phyloP scores from a whole-genome alignment of 2,888 invertebrate genomes.

The Hirtodrosophila alboralis region DNA sequence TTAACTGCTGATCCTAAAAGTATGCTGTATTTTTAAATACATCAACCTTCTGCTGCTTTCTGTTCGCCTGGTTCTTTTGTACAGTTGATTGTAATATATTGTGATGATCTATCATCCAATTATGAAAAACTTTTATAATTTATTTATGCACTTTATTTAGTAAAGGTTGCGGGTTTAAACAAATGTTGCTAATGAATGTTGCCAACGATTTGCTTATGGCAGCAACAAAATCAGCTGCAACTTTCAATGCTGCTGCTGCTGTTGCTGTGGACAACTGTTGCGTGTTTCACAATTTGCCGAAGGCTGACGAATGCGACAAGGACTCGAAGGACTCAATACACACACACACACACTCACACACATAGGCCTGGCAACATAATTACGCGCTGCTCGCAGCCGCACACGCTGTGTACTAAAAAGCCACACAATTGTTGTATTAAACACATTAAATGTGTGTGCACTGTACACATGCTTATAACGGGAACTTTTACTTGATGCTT shows the following conservation, averaged over 20 bases:
- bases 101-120: too few relatives aligned
- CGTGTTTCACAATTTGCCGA: constrained; percentile 49
- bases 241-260: constrained; percentile 36
- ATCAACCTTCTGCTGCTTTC: too few relatives aligned
- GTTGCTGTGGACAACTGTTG: constrained; percentile 64
- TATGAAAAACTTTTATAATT: too few relatives aligned
- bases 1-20: too few relatives aligned
- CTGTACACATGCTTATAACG: constrained; percentile 50
- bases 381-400: constrained; percentile 35
- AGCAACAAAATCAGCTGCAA: constrained; percentile 22
- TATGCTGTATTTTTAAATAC: too few relatives aligned
- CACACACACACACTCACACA: constrained; percentile 12
- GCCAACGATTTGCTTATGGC: constrained; percentile 5
- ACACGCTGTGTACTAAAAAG: constrained; percentile 64
- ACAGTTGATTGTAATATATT: too few relatives aligned
- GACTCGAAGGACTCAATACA: constrained; percentile 19
- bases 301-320: constrained; percentile 2
- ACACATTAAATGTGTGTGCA: constrained; percentile 46
- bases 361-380: constrained; percentile 49
- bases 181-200: constrained; percentile 25
- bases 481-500: constrained; percentile 16
- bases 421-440: constrained; percentile 69
- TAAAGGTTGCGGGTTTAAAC: too few relatives aligned
- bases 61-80: too few relatives aligned
- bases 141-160: too few relatives aligned